Evolutionary conservation across 1,140 invertebrate species (phyloP).

Genomic region (Muscidifurax raptorellus): DNA sequence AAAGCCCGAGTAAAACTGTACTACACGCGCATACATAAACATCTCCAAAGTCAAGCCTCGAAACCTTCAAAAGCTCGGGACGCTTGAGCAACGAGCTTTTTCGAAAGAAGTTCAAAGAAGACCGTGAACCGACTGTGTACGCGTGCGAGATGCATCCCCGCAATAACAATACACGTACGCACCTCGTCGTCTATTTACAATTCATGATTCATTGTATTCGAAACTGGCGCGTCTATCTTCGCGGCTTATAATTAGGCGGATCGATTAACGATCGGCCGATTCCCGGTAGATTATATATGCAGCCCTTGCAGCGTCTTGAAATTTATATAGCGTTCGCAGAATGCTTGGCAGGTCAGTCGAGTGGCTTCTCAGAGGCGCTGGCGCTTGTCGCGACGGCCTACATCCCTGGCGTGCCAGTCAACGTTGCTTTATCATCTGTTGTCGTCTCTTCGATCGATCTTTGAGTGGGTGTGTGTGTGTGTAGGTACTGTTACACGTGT

Average conservation of each 20-base stretch:
- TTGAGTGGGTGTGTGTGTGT: not conserved
- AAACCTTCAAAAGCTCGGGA: not conserved
- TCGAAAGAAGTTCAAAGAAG: constrained; percentile 3
- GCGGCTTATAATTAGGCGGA: constrained; percentile 47
- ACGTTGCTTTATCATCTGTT: not conserved
- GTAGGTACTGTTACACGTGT: no score
- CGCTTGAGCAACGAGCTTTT: constrained; percentile 5
- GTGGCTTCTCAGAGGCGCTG: constrained; percentile 64
- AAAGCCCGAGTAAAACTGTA: not conserved
- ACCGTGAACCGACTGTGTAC: not conserved
- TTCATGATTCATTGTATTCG: constrained; percentile 39
- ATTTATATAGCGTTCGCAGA: constrained; percentile 65
- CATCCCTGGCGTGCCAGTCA: constrained; percentile 62
- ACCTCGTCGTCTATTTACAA: constrained; percentile 25
- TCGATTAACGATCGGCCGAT: constrained; percentile 50
- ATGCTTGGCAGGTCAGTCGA: constrained; percentile 61
- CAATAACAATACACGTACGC: not conserved
- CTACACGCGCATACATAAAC: not conserved
- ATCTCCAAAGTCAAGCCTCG: not conserved
- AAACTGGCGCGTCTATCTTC: constrained; percentile 23
- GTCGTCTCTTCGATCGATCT: not conserved
- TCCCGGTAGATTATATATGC: constrained; percentile 51
- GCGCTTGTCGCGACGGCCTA: constrained; percentile 61
- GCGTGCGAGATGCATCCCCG: no score
- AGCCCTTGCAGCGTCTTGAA: constrained; percentile 29